Evolutionary conservation across 2,888 invertebrate genomes (phyloP).

Genomic region (Pantelozetes paolii): DNA sequence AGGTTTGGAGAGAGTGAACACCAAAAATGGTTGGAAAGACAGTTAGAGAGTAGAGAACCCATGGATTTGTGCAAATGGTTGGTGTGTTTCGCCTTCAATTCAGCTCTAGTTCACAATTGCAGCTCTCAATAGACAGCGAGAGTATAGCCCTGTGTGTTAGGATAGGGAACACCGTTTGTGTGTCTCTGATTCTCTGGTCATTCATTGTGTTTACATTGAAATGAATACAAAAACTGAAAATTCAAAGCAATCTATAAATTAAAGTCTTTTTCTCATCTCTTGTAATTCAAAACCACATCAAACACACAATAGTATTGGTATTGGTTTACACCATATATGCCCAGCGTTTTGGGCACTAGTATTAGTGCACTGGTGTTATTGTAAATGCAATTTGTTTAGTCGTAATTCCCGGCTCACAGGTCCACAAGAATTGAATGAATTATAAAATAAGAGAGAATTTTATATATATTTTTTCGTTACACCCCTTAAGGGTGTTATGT

Average conservation of each 20-base stretch:
- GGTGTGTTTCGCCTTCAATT: slow-evolving; percentile 1
- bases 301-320: background rate
- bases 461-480: background rate
- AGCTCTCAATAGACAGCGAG: background rate
- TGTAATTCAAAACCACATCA: background rate
- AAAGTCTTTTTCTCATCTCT: background rate
- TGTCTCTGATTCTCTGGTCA: background rate
- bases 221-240: background rate
- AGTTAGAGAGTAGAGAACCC: background rate
- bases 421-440: background rate
- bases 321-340: background rate
- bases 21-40: background rate
- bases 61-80: background rate
- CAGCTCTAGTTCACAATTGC: background rate
- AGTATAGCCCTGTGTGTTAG: background rate
- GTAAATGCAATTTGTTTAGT: background rate
- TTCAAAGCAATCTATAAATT: background rate
- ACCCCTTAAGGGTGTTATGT: background rate
- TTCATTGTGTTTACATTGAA: background rate
- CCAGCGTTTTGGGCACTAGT: background rate
- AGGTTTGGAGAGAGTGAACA: background rate
- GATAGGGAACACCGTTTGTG: background rate
- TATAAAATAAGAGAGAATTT: background rate
- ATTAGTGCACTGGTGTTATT: background rate
- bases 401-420: background rate